A percentile compares a stretch with the other conserved stretches of the same genome.
These are phyloP conservation scores for Aplysina aerophoba DNA, from an alignment of 37 sponge, comb jelly and placozoan species.

Conservation along the genomic window DNA sequence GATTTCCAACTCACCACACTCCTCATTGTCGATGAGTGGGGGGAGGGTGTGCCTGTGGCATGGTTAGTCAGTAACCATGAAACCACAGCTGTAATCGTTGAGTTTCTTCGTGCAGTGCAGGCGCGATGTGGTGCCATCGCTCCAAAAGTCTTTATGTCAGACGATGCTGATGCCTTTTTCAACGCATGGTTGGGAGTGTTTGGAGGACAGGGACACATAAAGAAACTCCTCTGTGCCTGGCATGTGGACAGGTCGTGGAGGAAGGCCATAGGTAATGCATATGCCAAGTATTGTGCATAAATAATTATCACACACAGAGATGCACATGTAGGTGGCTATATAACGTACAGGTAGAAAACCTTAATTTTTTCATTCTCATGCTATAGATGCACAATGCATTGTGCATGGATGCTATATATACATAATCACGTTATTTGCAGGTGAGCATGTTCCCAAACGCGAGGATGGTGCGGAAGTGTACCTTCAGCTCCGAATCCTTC, in stretches of 20 bases:
- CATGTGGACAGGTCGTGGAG: slow-evolving; percentile 71
- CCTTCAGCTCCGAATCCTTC: no score
- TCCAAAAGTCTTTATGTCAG: slow-evolving; percentile 51
- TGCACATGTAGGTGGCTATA: no score
- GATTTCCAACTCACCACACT: slow-evolving; percentile 45
- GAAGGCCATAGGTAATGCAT: slow-evolving; percentile 9
- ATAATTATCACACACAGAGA: no score
- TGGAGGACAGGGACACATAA: slow-evolving; percentile 29
- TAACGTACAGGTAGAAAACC: no score
- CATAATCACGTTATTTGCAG: no score
- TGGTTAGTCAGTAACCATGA: slow-evolving; percentile 47
- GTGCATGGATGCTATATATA: no score
- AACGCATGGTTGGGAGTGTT: slow-evolving; percentile 61
- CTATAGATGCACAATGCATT: no score
- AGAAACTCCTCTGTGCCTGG: slow-evolving; percentile 54
- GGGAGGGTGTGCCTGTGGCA: slow-evolving; percentile 69
- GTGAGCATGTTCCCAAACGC: no score
- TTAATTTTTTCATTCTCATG: no score
- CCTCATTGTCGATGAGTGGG: slow-evolving; percentile 65
- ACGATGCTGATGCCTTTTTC: slow-evolving; percentile 61
- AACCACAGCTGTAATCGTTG: slow-evolving; percentile 26
- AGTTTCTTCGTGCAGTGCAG: slow-evolving; percentile 38
- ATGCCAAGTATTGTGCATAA: no score
- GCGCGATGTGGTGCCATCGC: slow-evolving; percentile 23
- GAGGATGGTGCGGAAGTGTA: no score